A percentile compares a stretch with the other conserved stretches of the same genome.
Evolutionary conservation across 2,888 invertebrate genomes (phyloP).

Genomic region (Meteorus cinctellus): DNA sequence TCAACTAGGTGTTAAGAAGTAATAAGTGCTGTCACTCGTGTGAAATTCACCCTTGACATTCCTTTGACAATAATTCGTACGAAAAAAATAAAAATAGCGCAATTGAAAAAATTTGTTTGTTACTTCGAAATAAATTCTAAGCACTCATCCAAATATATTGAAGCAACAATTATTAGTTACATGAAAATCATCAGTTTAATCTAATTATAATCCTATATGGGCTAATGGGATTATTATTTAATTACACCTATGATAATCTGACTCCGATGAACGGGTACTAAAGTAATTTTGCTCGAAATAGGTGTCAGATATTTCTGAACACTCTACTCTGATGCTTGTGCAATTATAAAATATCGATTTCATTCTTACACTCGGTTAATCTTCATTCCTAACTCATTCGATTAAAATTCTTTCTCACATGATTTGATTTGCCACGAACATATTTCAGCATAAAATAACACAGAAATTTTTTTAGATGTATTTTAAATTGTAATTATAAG

Average conservation of each 20-base stretch:
- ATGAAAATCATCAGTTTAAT: conserved; percentile 1
- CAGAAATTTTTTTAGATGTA: not conserved
- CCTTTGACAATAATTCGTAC: conserved; percentile 4
- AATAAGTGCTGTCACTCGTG: conserved; percentile 9
- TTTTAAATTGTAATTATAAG: conserved; percentile 1
- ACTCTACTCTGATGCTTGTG: conserved; percentile 26
- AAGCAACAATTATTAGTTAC: conserved; percentile 7
- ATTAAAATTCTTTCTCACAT: conserved; percentile 43
- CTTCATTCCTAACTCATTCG: conserved; percentile 39
- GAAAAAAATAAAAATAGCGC: not conserved
- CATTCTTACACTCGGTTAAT: conserved; percentile 34
- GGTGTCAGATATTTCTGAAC: conserved; percentile 43
- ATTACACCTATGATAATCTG: conserved; percentile 52
- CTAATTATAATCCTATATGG: conserved; percentile 34
- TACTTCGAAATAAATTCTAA: not conserved
- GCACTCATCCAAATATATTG: not conserved
- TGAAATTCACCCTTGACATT: conserved; percentile 21
- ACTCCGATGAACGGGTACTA: conserved; percentile 48
- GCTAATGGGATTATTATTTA: conserved; percentile 47
- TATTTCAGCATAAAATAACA: not conserved
- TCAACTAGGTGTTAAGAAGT: conserved; percentile 6
- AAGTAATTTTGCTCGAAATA: conserved; percentile 49
- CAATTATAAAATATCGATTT: conserved; percentile 52
- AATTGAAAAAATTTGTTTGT: not conserved
- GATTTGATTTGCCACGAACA: conserved; percentile 10